These are phyloP conservation scores for Drosophila yooni DNA, from an alignment of 2,888 invertebrate genomes.

Conservation along the genomic window DNA sequence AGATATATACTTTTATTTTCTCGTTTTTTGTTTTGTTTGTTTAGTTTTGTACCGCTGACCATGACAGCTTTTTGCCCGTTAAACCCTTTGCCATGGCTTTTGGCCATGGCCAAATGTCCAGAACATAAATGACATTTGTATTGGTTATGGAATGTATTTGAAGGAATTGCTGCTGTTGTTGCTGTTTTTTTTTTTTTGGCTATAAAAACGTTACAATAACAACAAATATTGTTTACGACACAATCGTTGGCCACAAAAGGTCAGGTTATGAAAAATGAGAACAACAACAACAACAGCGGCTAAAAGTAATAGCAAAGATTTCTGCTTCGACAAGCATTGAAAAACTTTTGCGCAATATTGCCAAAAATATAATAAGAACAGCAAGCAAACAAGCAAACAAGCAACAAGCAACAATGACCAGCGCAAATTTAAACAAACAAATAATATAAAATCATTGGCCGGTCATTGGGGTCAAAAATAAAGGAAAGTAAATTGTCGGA, in stretches of 20 bases:
- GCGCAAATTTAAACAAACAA: constrained; percentile 16
- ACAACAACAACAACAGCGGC: constrained; percentile 11
- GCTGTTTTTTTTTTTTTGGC: constrained; percentile 58
- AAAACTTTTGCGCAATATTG: constrained; percentile 50
- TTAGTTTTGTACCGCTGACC: constrained; percentile 65
- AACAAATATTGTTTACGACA: constrained; percentile 65
- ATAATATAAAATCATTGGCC: constrained; percentile 20
- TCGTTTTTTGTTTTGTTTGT: constrained; percentile 12
- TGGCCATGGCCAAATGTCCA: constrained; percentile 59
- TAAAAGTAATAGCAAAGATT: constrained; percentile 44
- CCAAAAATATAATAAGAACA: constrained; percentile 10
- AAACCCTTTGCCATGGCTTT: constrained; percentile 21
- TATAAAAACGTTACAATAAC: constrained; percentile 71
- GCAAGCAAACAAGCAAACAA: constrained; percentile 1
- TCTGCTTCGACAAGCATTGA: constrained; percentile 47
- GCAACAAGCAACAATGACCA: constrained; percentile 9
- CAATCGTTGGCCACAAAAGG: constrained; percentile 63
- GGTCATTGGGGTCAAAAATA: constrained; percentile 38
- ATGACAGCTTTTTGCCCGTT: constrained; percentile 64
- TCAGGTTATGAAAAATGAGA: constrained; percentile 70
- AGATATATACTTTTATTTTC: constrained; percentile 1
- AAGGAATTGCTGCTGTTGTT: constrained; percentile 50
- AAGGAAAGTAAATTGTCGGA: constrained; percentile 20
- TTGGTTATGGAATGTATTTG: constrained; percentile 75
- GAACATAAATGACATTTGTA: constrained; percentile 79